Evolutionary conservation across 1,140 invertebrate genomes (phyloP).

Genomic region (Coenobita brevimanus): DNA sequence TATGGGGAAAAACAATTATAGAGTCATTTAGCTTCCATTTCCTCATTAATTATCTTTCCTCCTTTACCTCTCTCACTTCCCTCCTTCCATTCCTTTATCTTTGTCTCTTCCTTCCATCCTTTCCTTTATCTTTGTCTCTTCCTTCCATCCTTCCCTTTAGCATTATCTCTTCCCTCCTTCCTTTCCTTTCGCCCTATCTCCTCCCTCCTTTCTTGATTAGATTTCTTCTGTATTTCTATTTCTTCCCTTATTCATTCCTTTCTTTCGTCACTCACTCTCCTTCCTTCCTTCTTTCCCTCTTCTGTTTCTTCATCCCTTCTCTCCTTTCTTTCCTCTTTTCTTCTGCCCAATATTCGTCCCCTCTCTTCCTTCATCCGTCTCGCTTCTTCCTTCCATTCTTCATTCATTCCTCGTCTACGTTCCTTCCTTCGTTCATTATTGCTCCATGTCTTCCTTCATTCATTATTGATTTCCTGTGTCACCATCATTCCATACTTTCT

Average conservation of each 20-base stretch:
- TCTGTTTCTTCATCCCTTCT: not conserved
- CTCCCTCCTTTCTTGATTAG: not conserved
- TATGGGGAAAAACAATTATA: too few relatives aligned
- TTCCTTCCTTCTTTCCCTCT: too few relatives aligned
- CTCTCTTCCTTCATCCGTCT: not conserved
- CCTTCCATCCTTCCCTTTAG: not conserved
- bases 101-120: not conserved
- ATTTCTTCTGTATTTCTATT: too few relatives aligned
- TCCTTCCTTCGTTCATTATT: not conserved
- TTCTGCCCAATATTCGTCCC: too few relatives aligned
- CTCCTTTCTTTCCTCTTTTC: too few relatives aligned
- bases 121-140: not conserved
- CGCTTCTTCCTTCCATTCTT: not conserved
- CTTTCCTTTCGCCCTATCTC: not conserved
- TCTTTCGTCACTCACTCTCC: not conserved
- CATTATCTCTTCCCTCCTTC: not conserved
- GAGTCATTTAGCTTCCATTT: too few relatives aligned
- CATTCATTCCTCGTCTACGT: not conserved
- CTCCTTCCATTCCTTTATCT: not conserved
- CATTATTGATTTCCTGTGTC: too few relatives aligned
- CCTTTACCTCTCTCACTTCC: not conserved
- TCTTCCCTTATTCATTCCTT: not conserved
- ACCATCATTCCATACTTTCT: too few relatives aligned
- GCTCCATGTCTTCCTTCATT: not conserved
- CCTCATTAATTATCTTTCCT: too few relatives aligned